Base-by-base conservation (phyloP, 23 tunicate species). In the Phallusia fumigata region DNA sequence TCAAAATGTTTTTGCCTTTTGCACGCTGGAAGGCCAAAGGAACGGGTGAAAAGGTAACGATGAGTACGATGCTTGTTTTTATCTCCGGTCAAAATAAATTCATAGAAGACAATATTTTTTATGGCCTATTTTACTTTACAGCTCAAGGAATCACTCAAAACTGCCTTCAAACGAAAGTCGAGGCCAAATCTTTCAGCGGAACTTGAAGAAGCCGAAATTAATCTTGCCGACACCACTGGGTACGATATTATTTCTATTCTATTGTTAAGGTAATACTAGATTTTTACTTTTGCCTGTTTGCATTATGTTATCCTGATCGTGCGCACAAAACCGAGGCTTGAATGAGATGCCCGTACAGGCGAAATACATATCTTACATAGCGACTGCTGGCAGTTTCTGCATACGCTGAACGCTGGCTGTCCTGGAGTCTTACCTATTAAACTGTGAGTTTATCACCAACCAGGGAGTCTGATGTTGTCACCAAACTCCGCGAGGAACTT, bases 401-500 rank as follows among this genome's bases (percentile, higher is more conserved):
- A n/a, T n/a, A n/a, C n/a, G n/a, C n/a, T n/a, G n/a, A n/a, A n/a
- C n/a, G n/a, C n/a, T n/a, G n/a, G n/a, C 10, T 40, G 5, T 40
- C 1, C 1, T 58, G 69, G 3, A 58, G 69, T 58, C 13, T 40
- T 13, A 24, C 13, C 28, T 58, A 18, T 18, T 51, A 51, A 58
- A 22, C 28, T 6, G 3, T 58, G 28, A 1, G 28, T 21, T 58
- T 58, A 58, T 58, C 28, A 58, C 69, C 2, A 21, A 58, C 26
- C 16, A 58, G 69, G 18, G 89, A 90, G 33, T 79, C 78, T 34
- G 97, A 92, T 8, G 77, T 74, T 30, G 91, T 92, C 31, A 84
- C 88, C 8, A 84, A 92, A 77, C 80, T 92, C 19, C 84, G 84
- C 33, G 97, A 87, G 85, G 91, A 92, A 51, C 76, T 92, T 13